These are phyloP conservation scores for Chrysopa pallens DNA, from an alignment of 1,140 invertebrate species.

Conservation along the genomic window DNA sequence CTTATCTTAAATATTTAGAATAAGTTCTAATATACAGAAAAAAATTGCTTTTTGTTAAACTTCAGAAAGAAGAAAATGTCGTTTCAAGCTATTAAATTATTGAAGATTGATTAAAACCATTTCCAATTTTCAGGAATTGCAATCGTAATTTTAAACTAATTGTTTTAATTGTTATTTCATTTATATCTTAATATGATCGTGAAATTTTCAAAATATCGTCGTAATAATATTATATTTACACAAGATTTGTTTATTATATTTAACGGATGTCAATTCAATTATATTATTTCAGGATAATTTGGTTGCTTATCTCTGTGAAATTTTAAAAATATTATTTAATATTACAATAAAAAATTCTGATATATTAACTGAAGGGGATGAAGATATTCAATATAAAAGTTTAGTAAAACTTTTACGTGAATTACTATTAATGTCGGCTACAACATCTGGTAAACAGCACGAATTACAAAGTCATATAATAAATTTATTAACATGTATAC, in stretches of 20 bases:
- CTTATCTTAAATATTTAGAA: too few relatives aligned
- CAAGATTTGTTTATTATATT: constrained; percentile 2
- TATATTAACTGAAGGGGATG: constrained; percentile 35
- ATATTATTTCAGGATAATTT: constrained; percentile 36
- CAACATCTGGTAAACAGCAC: constrained; percentile 39
- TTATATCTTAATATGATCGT: too few relatives aligned
- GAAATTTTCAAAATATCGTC: too few relatives aligned
- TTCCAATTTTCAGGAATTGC: too few relatives aligned
- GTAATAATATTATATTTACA: too few relatives aligned
- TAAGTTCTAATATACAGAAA: too few relatives aligned
- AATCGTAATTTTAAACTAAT: too few relatives aligned
- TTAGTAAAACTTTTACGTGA: constrained; percentile 53
- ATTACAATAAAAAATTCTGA: constrained; percentile 39
- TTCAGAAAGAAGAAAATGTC: too few relatives aligned
- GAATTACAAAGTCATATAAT: constrained; percentile 52
- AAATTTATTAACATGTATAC: constrained; percentile 37
- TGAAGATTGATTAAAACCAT: too few relatives aligned
- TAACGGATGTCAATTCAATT: constrained; percentile 1
- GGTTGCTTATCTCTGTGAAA: constrained; percentile 57
- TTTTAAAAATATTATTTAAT: constrained; percentile 82
- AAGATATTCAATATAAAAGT: constrained; percentile 51
- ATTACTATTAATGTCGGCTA: constrained; percentile 44
- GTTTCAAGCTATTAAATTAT: too few relatives aligned
- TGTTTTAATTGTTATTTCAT: too few relatives aligned
- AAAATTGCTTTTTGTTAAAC: too few relatives aligned